These are phyloP conservation scores for Ethmia dodecea DNA, from an alignment of 2,888 invertebrate species.

Conservation along the genomic window DNA sequence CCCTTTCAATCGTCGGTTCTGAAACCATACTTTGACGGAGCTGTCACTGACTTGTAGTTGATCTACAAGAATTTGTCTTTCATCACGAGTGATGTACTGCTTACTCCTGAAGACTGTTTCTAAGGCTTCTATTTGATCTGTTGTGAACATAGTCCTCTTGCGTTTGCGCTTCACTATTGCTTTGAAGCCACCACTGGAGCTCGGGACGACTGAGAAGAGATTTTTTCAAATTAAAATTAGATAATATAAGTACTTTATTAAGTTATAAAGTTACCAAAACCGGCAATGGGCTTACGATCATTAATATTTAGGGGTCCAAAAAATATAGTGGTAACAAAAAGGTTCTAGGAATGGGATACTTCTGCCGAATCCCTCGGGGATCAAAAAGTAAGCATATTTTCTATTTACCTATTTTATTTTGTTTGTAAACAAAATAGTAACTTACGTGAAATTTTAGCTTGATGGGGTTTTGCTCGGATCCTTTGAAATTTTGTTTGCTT, in stretches of 20 bases:
- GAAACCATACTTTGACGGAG: slow-evolving; percentile 89
- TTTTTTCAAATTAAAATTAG: neutral
- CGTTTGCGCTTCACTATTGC: slow-evolving; percentile 69
- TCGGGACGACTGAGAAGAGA: slow-evolving; percentile 24
- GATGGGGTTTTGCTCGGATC: too few relatives aligned
- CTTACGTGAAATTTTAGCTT: too few relatives aligned
- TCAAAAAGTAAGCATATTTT: too few relatives aligned
- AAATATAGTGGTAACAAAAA: too few relatives aligned
- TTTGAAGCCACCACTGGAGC: slow-evolving; percentile 23
- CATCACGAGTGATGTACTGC: slow-evolving; percentile 83
- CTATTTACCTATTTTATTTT: too few relatives aligned
- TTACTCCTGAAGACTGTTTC: slow-evolving; percentile 83
- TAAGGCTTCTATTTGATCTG: slow-evolving; percentile 82
- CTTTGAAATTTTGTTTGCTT: too few relatives aligned
- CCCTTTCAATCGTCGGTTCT: slow-evolving; percentile 83
- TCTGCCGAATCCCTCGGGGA: too few relatives aligned
- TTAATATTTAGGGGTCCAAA: too few relatives aligned
- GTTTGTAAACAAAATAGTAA: too few relatives aligned
- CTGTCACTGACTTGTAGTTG: slow-evolving; percentile 80
- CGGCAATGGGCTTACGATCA: too few relatives aligned
- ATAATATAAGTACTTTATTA: neutral
- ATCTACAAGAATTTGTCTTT: slow-evolving; percentile 81
- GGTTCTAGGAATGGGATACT: too few relatives aligned
- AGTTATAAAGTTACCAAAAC: too few relatives aligned
- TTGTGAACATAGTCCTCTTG: slow-evolving; percentile 85